Evolutionary conservation across 1,140 invertebrate genomes (phyloP), one percentile per base, ranked within the genome.

Genomic region (Eupristina koningsbergeri): DNA sequence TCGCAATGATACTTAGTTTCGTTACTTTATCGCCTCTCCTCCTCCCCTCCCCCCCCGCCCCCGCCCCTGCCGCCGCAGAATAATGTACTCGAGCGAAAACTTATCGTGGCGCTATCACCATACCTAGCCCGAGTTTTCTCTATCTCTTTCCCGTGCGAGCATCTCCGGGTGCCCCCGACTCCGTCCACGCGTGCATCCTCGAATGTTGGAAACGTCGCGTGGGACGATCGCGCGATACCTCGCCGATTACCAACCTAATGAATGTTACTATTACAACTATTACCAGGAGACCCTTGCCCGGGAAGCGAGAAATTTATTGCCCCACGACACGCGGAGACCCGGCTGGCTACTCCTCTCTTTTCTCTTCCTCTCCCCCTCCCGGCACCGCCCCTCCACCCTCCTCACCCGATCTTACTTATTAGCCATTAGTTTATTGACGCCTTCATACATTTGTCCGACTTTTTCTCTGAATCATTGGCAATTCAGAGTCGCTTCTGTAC

Each of bases 1-100:
- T 88, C 81, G 86, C 85, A 89, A 88, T 87, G 79, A 86, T 87
- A 87, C 88, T 89, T 86, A 86, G 87, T 88, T 89, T 89, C 76
- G 87, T 87, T 86, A 87, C 86, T 88, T 89, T 89, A 89, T 88
- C 87, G 86, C 69, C 73, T 84, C 81, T 82, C 69, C 67, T 34
- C 83, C 29, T 39, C 31, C 7, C 13, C 64, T 67, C 64, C 15
- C 0, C 13, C 34, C 22, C 64, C 5, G 22, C 53, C 6, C 39
- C 45, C 7, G 11, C 41, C 36, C 50, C 34, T 67, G 80, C 80
- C 85, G 86, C 80, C 86, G 82, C 81, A 83, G 87, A 87, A 88
- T 88, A 88, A 88, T 86, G 84, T 86, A 88, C 82, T 73, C 86
- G 79, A 86, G 85, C 86, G 86, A 87, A 86, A 87, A 86, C 85